Conservation (phyloP, 2,113 vertebrate species). For the Oryzias javanicus region DNA sequence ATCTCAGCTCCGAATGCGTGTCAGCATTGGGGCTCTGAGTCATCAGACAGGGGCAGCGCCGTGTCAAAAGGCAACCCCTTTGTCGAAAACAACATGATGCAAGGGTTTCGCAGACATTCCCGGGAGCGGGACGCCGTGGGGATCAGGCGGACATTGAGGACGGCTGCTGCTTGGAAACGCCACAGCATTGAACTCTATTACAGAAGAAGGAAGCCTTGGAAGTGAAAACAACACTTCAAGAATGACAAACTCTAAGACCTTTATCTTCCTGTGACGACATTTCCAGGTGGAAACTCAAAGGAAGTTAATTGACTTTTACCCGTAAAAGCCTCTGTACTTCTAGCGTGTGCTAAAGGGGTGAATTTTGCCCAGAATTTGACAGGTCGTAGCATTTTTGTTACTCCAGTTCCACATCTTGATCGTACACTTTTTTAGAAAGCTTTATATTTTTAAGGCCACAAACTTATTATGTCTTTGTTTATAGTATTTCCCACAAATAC, state of each 20-base stretch:
- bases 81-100: conserved; percentile 65
- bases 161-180: conserved; percentile 50
- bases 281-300: no score
- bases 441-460: no score
- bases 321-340: no score
- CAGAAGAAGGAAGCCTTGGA: background rate
- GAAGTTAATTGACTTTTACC: no score
- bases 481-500: no score
- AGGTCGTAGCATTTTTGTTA: no score
- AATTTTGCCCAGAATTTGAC: no score
- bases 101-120: conserved; percentile 47
- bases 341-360: no score
- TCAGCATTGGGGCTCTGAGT: conserved; percentile 51
- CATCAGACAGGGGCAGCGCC: conserved; percentile 32
- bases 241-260: background rate
- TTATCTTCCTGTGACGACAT: no score
- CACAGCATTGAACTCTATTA: conserved; percentile 16
- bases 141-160: conserved; percentile 35
- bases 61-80: conserved; percentile 50
- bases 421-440: no score
- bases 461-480: no score
- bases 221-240: conserved; percentile 16
- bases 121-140: conserved; percentile 28
- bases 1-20: conserved; percentile 32
- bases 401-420: no score